Conservation (phyloP, 2,113 vertebrate genomes). For the Myocastor coypus region DNA sequence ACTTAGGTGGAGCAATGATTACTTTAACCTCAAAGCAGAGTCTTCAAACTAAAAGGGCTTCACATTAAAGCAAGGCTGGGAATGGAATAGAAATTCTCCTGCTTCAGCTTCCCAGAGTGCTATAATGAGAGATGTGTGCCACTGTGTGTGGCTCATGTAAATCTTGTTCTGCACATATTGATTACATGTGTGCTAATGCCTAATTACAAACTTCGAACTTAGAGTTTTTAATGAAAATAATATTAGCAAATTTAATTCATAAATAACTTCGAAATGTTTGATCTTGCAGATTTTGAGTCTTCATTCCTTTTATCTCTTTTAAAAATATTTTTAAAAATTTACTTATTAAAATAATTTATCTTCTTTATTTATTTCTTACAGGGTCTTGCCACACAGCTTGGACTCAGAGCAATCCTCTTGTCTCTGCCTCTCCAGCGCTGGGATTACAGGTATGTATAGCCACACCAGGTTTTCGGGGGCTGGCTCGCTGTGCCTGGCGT, state of each 20-base stretch:
- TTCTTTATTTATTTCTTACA: no score
- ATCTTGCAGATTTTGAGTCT: background rate
- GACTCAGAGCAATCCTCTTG: no score
- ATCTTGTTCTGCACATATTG: background rate
- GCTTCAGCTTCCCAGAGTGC: background rate
- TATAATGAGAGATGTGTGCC: background rate
- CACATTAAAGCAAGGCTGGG: background rate
- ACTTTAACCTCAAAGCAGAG: background rate
- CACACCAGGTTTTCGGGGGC: no score
- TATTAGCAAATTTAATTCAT: background rate
- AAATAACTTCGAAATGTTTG: background rate
- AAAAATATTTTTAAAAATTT: background rate
- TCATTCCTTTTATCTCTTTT: background rate
- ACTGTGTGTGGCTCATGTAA: background rate
- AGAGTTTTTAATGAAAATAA: background rate
- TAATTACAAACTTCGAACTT: background rate
- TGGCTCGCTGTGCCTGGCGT: no score
- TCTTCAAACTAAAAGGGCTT: background rate
- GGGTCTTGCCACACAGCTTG: no score
- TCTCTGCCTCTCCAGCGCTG: no score
- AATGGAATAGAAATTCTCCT: background rate
- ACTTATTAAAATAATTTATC: background rate
- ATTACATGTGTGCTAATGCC: background rate
- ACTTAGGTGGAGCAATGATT: background rate
- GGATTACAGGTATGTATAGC: no score